Base-by-base conservation (phyloP, 2,113 vertebrate species). In the Paraplagusia blochii region DNA sequence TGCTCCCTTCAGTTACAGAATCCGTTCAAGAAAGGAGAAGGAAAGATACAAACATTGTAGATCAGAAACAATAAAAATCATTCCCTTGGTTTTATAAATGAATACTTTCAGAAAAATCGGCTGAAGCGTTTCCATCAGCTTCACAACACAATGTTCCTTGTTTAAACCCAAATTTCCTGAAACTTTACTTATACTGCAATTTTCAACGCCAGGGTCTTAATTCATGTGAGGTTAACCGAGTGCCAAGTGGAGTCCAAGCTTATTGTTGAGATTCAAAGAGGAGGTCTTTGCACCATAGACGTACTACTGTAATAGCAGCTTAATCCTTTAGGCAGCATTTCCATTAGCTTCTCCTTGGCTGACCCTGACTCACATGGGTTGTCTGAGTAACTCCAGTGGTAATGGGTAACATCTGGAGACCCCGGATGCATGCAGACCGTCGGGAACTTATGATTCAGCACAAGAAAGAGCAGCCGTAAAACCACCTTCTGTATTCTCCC, bases 361-460 rank as follows among this genome's bases (percentile, higher is more conserved):
- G 14, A 44, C 50, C 58, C 46, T 19, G 50, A 69, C 82, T 81
- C 63, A 74, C 69, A 63, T 66, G 62, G 45, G 46, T 57, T 77
- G 40, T 76, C 80, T 56, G 54, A 58, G 55, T 77, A 74, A 66
- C 53, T 46, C 68, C 57, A 53, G 9, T 78, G 58, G 67, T 75
- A 72, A 83, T 84, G 49, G 53, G 58, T 59, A 15, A 76, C 80
- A 80, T 83, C 62, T 86, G 84, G 72, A 79, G 69, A 70, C 40
- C 55, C 29, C 13, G 52, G 55, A 64, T 46, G 14, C 44, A 58
- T 15, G 15, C n/a, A 51, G 10, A 65, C 33, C 47, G 44, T 58
- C 8, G 42, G 47, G 47, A 34, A 42, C 57, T 60, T 66, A 63
- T 66, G 70, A 69, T 55, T 77, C 56, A 72, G 68, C 54, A 55